Base-by-base conservation (phyloP, 1,140 invertebrate genomes). In the Platyscapa corneri region DNA sequence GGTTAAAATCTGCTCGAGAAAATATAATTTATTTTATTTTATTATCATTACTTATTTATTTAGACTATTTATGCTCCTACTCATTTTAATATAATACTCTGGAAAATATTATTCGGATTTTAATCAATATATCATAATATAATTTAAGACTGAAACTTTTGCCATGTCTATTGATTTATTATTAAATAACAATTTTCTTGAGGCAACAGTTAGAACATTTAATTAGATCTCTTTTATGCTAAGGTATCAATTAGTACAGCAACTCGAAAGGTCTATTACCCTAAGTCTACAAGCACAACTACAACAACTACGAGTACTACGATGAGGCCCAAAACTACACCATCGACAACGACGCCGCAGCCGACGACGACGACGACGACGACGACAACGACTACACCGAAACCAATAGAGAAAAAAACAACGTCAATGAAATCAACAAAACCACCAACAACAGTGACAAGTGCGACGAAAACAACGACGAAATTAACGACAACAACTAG, bases 401-500 rank as follows among this genome's bases (percentile, higher is more conserved):
- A 91, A 27, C 90, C 88, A 8, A 88, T 91, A 2, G 84, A 82
- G n/a, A 76, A 85, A n/a, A 85, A 76, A 23, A 90, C 88, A 8
- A 91, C 93, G 0, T 91, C 90, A n/a, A 16, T 46, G 2, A 84
- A 74, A n/a, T 18, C 49, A 0, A 81, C 53, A 8, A 80, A 85
- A 32, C 23, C 77, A 0, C 88, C 78, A 27, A 20, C 88, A n/a
- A 83, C 88, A 7, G 90, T 91, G 3, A 91, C 92, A 27, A 89
- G 93, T 1, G 91, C 89, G 23, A 90, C 92, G 56, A 90, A 90
- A 16, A 91, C 89, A 3, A 89, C 93, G 3, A 91, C 89, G 23
- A 90, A 92, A 56, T 90, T 90, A 16, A 91, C 89, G 5, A 89
- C 89, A 16, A 89, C 87, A 14, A 89, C 87, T 3, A 89, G 87